These are phyloP conservation scores for Isaurus tuberculatus DNA, from an alignment of 92 coral and sea anemone genomes.

Conservation along the genomic window DNA sequence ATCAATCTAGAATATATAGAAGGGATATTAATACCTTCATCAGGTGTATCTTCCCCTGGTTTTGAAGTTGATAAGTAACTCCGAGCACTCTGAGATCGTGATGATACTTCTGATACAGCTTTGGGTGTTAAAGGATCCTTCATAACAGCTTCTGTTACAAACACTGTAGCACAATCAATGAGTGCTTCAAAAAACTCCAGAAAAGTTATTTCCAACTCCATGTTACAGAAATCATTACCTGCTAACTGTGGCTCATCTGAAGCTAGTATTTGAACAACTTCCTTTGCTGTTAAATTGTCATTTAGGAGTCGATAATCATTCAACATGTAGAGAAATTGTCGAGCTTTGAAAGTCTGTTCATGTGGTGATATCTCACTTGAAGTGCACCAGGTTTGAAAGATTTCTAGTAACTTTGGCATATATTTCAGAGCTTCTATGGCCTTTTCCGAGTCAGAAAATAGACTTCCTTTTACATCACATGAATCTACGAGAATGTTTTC, in stretches of 20 bases:
- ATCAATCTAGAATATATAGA: neutral
- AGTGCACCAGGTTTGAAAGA: conserved; percentile 69
- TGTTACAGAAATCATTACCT: conserved; percentile 85
- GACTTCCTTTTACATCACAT: conserved; percentile 76
- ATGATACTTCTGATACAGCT: conserved; percentile 75
- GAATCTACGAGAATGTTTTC: conserved; percentile 81
- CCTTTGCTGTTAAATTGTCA: conserved; percentile 79
- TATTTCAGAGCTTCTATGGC: conserved; percentile 82
- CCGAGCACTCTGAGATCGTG: conserved; percentile 84
- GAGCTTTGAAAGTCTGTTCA: conserved; percentile 80
- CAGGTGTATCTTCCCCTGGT: conserved; percentile 83
- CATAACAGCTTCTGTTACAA: conserved; percentile 84
- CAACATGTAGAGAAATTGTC: conserved; percentile 85
- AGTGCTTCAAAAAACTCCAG: conserved; percentile 94
- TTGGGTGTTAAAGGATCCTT: conserved; percentile 80
- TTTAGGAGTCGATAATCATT: conserved; percentile 82
- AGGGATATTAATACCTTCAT: conserved; percentile 62
- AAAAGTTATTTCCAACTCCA: conserved; percentile 93
- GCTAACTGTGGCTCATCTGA: conserved; percentile 85
- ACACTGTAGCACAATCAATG: conserved; percentile 86
- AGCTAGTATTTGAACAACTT: conserved; percentile 77
- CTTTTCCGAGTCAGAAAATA: conserved; percentile 72
- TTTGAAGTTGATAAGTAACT: conserved; percentile 84
- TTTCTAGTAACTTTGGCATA: conserved; percentile 71
- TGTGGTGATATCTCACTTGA: conserved; percentile 68